Base-by-base conservation (phyloP, 2,888 invertebrate genomes). In the Erebia ligea region DNA sequence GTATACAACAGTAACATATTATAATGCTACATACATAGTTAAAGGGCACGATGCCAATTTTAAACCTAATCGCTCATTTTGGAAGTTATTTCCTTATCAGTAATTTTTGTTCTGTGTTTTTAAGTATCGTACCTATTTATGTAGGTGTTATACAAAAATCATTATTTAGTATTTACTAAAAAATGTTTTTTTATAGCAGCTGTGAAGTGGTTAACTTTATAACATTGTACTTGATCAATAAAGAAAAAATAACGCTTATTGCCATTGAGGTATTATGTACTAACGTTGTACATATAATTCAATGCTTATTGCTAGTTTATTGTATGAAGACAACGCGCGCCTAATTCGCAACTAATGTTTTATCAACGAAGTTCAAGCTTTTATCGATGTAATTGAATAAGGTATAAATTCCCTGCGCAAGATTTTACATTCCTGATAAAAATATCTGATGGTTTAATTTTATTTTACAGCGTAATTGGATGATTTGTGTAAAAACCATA, bases 381-480 rank as follows among this genome's bases (percentile, higher is more conserved):
- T 52, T 52, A 8, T 13, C 3, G 45, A 67, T 58, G 19, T 52
- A 50, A 61, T 9, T 9, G n/a, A 67, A 17, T 25, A 25, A 25
- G 4, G 40, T 67, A 52, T 58, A n/a, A 25, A 52, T 61, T 61
- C 59, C 50, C 52, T 52, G 2, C 34, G 62, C 67, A 50, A 63
- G 40, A 69, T 71, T 63, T 71, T 64, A 73, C 73, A 73, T 73
- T 73, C 73, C 73, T 71, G 45, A 52, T 54, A 57, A 67, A 61
- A n/a, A 48, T 58, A 67, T 57, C 17, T 50, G 59, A 58, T 58
- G 59, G 42, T 67, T 61, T 61, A 67, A 52, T 62, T 34, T 68
- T 63, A 45, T 71, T 68, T 73, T 42, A 58, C 56, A 71, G 48
- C 40, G 66, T 65, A 62, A 64, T 48, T 61, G 63, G 6, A 63